These are phyloP conservation scores for Cheilosia vulpina DNA, from an alignment of 2,888 invertebrate species.

Conservation along the genomic window DNA sequence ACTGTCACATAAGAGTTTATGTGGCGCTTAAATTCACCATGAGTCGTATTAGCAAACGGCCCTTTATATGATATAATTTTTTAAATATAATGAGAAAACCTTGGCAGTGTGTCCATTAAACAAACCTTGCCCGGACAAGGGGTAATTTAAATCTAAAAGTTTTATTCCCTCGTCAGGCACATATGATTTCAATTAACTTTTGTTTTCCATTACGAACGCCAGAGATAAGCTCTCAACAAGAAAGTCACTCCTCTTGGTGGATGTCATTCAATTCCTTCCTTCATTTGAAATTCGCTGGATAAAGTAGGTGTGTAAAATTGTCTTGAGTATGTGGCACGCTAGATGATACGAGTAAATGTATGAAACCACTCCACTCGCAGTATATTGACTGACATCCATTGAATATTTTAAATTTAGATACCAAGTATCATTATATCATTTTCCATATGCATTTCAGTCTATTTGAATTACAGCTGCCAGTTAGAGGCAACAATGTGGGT, in stretches of 20 bases:
- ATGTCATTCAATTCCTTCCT: constrained; percentile 20
- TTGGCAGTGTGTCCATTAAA: no score
- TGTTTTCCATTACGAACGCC: background rate
- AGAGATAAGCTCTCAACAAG: background rate
- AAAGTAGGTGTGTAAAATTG: background rate
- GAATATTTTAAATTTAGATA: constrained; percentile 41
- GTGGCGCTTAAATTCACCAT: no score
- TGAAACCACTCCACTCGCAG: background rate
- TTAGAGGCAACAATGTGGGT: background rate
- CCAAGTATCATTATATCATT: background rate
- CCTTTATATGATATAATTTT: no score
- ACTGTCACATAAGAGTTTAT: no score
- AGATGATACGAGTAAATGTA: background rate
- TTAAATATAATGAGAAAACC: no score
- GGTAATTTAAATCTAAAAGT: background rate
- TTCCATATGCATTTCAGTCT: constrained; percentile 14
- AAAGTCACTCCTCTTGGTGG: background rate
- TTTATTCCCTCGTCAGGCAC: background rate
- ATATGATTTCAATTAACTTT: no score
- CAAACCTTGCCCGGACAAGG: no score
- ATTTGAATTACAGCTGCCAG: constrained; percentile 30
- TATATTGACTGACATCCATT: constrained; percentile 17
- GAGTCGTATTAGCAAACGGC: no score
- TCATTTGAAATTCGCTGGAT: constrained; percentile 1
- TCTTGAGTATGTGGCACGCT: background rate